phyloP scores from a whole-genome alignment of 2,888 invertebrate genomes.

The Pristionchus maxplancki region DNA sequence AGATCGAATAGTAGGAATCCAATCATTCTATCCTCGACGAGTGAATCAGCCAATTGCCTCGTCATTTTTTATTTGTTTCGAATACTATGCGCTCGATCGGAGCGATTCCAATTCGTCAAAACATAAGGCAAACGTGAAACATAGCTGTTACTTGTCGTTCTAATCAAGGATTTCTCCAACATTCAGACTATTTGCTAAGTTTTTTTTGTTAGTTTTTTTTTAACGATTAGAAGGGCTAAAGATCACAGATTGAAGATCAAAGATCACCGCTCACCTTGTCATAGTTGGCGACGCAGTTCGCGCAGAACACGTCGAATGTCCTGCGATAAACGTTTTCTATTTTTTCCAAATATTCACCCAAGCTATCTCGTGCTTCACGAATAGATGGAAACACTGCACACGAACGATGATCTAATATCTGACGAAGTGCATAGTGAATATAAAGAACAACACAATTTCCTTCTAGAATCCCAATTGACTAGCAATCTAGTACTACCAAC shows the following conservation, averaged over 20 bases:
- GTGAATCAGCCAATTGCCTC: neutral
- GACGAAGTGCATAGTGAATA: too few relatives aligned
- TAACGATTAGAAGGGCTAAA: too few relatives aligned
- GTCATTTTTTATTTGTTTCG: neutral
- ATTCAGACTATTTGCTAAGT: too few relatives aligned
- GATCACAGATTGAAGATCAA: neutral
- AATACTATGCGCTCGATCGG: neutral
- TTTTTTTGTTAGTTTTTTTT: too few relatives aligned
- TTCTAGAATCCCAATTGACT: too few relatives aligned
- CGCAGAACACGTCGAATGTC: conserved; percentile 46
- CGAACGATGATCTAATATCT: too few relatives aligned
- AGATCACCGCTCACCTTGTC: conserved; percentile 31
- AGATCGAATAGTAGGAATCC: neutral
- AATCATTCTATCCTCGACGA: neutral
- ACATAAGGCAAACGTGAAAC: neutral
- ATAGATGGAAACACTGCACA: too few relatives aligned
- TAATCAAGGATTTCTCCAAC: too few relatives aligned
- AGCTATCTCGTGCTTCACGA: too few relatives aligned
- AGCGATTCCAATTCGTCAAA: neutral
- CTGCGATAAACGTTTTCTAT: neutral
- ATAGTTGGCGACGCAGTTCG: conserved; percentile 23
- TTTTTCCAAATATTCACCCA: neutral
- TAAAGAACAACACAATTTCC: too few relatives aligned
- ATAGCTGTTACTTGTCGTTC: too few relatives aligned
- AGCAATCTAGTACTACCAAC: too few relatives aligned